Evolutionary conservation across 2,113 vertebrate genomes (phyloP), one percentile per base, ranked within the genome.

Genomic region (Vidua chalybeata): DNA sequence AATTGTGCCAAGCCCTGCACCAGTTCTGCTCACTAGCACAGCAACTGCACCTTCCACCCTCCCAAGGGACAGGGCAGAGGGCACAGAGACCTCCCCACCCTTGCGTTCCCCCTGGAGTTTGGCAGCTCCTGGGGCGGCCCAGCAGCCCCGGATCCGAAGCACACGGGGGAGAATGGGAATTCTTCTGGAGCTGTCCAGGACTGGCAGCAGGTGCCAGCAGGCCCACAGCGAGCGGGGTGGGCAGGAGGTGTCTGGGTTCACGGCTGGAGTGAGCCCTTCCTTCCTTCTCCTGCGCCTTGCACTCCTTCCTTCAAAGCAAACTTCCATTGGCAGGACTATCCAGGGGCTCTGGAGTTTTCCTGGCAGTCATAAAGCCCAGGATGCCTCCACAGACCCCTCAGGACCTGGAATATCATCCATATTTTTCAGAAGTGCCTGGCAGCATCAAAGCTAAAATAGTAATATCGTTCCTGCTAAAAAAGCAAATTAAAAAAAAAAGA

Each of bases 1-100:
- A 79, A 79, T 90, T 88, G 16, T 56, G 58, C 91, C 54, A 13
- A 67, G 94, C 84, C 16, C 74, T 27, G n/a, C 69, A 31, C 73
- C 58, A 15, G 49, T 19, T 84, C 67, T 74, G 79, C 84, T 87
- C 48, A 7, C 90, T 84, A 83, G 45, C 41, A 26, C n/a, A 72
- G 48, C 43, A 69, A 27, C 6, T 73, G 69, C 41, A 78, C 56
- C 61, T 81, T 73, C 69, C 62, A 17, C 45, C 52, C 59, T 84
- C 84, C 82, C 12, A 4, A 46, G 84, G 77, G 92, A 35, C 35
- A 79, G 17, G 26, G 30, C 69, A 14, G 41, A 73, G 56, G 75
- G 69, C 82, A 33, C 61, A 76, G 71, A 55, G 89, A 11, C 33
- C 59, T 68, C 80, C 43, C 46, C 63, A 67, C 5, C 59, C 46